Evolutionary conservation across 2,113 vertebrate genomes (phyloP), one percentile per base, ranked within the genome.

Genomic region (Esox niger): DNA sequence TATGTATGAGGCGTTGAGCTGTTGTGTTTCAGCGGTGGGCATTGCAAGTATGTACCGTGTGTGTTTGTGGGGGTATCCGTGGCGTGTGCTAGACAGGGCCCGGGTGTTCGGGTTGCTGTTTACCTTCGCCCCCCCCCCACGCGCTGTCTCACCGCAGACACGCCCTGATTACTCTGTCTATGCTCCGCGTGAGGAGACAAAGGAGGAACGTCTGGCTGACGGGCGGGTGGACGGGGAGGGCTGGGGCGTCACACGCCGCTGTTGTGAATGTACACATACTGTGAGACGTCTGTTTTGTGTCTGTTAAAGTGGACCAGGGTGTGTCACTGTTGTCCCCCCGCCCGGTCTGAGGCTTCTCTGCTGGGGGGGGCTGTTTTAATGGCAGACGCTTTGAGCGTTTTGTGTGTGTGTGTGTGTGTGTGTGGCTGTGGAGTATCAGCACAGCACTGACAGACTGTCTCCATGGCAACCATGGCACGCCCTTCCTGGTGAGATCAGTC

Each of bases 391-490:
- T 3, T 46, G 43, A 46, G 27, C 27, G 59, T 17, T 59, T 46
- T 64, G 49, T 61, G 61, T 74, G 68, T 26, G 64, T 58, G 69
- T 79, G 82, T 82, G 73, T 79, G 74, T 87, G 35, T 70, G 71
- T 8, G 43, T 76, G 59, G 71, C 64, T 59, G 74, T 63, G n/a
- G 35, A 76, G 78, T 70, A 81, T 78, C 70, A 61, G n/a, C 71
- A 78, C 67, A 21, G 47, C 65, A 68, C 77, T 77, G 86, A 81
- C 79, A 84, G 79, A 80, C 76, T 62, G 78, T 90, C 72, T 77
- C 86, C 79, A 89, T 87, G 79, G 87, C 71, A 89, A 91, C 88
- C 82, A 79, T 84, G 84, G 73, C 87, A 79, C 86, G 84, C 88
- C 88, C 86, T 86, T 84, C 58, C 58, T 63, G 71, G 88, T 89